Evolutionary conservation across 2,113 vertebrate genomes (phyloP).

Genomic region (Leucopsar rothschildi): DNA sequence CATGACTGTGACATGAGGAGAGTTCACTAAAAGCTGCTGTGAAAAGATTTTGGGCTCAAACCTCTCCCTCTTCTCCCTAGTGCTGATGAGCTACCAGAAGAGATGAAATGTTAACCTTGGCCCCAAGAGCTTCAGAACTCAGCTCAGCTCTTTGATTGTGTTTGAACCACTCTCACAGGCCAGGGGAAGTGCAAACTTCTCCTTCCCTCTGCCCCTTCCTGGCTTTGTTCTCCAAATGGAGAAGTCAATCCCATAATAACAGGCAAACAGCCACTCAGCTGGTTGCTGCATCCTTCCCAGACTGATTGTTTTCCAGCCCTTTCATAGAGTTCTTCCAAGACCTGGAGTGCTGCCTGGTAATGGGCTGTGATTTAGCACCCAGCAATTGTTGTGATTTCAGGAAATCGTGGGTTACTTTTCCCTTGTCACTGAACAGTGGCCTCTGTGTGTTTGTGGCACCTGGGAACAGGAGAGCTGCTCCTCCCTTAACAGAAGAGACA

Average conservation of each 20-base stretch:
- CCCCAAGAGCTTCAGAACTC: background rate
- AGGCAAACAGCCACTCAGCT: background rate
- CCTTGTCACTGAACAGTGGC: background rate
- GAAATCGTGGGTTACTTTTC: background rate
- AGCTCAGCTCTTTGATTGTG: background rate
- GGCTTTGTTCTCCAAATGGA: background rate
- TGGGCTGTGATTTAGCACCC: slow-evolving; percentile 13
- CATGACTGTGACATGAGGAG: background rate
- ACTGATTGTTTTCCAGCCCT: background rate
- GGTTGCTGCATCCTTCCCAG: background rate
- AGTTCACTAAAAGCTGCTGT: background rate
- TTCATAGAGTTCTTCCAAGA: background rate
- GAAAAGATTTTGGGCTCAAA: background rate
- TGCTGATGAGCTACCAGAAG: background rate
- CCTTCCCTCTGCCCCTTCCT: background rate
- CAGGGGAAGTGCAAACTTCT: background rate
- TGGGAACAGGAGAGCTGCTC: background rate
- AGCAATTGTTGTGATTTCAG: background rate
- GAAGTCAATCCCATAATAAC: slow-evolving; percentile 22
- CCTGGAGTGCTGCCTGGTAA: slow-evolving; percentile 1
- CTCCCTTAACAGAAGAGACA: background rate
- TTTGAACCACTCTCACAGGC: background rate
- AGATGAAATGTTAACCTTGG: background rate
- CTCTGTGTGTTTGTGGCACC: background rate
- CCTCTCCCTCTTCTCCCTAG: background rate